Conservation (phyloP, 30 jellyfish, hydroid and myxozoan genomes). For the Aurelia aurita region DNA sequence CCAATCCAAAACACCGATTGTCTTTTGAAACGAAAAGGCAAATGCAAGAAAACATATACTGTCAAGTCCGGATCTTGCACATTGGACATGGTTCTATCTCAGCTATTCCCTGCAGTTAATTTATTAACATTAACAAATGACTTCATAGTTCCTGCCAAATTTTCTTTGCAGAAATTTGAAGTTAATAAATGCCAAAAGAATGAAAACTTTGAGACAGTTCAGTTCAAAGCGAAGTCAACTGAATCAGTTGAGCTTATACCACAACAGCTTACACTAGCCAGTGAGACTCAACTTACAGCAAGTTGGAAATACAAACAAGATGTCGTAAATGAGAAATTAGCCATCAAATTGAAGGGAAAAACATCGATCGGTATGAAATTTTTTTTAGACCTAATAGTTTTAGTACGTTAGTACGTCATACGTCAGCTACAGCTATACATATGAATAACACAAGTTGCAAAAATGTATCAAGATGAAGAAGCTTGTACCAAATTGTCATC, state of each 20-base stretch:
- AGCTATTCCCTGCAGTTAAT: constrained; percentile 22
- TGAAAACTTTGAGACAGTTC: constrained; percentile 3
- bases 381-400: neutral
- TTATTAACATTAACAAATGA: neutral
- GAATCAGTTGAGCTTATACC: constrained; percentile 54
- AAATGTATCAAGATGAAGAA: too few relatives aligned
- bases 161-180: neutral
- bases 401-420: too few relatives aligned
- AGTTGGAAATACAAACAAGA: constrained; percentile 18
- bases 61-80: constrained; percentile 12
- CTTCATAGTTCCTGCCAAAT: constrained; percentile 30
- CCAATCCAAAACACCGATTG: constrained; percentile 15
- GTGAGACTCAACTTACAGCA: neutral
- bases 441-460: too few relatives aligned
- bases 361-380: constrained; percentile 37
- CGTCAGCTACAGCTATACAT: too few relatives aligned
- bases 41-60: constrained; percentile 1
- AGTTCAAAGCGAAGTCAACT: constrained; percentile 2
- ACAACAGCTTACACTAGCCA: constrained; percentile 33
- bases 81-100: neutral
- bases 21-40: neutral
- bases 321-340: constrained; percentile 9
- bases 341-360: constrained; percentile 32
- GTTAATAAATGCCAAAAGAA: constrained; percentile 4
- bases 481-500: too few relatives aligned